Evolutionary conservation across 2,888 invertebrate genomes (phyloP), one percentile per base, ranked within the genome.

Genomic region (Ryuthela nishihirai): DNA sequence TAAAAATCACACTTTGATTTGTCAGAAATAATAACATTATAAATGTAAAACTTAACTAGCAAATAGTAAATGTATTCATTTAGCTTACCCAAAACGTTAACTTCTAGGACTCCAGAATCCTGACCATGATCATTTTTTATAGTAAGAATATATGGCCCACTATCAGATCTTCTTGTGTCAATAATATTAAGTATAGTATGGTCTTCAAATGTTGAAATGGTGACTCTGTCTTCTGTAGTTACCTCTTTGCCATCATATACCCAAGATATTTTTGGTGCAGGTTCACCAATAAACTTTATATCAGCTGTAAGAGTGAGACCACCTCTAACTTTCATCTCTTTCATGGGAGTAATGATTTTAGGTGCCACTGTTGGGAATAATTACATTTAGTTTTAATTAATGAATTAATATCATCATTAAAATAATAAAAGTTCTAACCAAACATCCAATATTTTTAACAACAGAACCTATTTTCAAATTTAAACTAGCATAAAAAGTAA

Each of bases 171-270:
- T 75, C 88, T 88, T 64, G 95, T 88, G 74, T 97, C 94, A 0
- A 94, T 93, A 6, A 91, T 92, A 69, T 93, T 89, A 34, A 95
- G 82, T 61, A 92, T 85, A 1, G 92, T 91, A 71, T 94, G 91
- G 71, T 93, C 88, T 9, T 92, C 92, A 66, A 92, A 89, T 10
- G 92, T 85, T 1, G 91, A 88, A 4, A 93, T 83, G 0, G 93
- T 92, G 2, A 88, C 87, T 64, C 92, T 83, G 48, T 89, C 87
- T 70, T 86, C 85, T 2, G 87, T 85, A 15, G 79, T 77, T 9
- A 74, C 54, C 7, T 68, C 66, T 48, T 71, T 71, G 12, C 72
- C 74, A 66, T 74, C 68, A 10, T 73, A 29, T 4, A 72, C 71
- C 77, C 77, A 79, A 3, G 68, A 65, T 4, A 72, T 72, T 7